A percentile compares a stretch with the other conserved stretches of the same genome.
Conservation (phyloP, 1,140 invertebrate species). For the Orius laevigatus region DNA sequence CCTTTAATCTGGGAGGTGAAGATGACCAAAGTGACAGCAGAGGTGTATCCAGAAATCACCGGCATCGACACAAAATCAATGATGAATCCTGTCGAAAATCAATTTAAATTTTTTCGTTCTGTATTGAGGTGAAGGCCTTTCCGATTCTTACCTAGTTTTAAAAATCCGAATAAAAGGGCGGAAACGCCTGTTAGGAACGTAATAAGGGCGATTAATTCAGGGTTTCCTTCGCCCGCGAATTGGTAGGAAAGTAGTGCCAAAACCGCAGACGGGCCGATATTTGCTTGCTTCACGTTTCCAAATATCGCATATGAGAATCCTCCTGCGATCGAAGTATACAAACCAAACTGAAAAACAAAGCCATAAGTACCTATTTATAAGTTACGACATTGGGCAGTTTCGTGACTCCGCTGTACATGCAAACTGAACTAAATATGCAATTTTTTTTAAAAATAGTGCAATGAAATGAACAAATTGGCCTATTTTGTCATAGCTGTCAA, state of each 20-base stretch:
- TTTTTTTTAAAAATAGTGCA: too few species aligned
- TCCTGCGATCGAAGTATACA: slow-evolving; percentile 52
- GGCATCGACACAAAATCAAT: slow-evolving; percentile 90
- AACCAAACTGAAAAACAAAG: slow-evolving; percentile 36
- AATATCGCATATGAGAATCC: slow-evolving; percentile 49
- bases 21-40: slow-evolving; percentile 84
- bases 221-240: slow-evolving; percentile 25
- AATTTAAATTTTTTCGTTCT: background rate
- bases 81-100: slow-evolving; percentile 66
- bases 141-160: slow-evolving; percentile 37
- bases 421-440: too few species aligned
- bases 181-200: slow-evolving; percentile 41
- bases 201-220: slow-evolving; percentile 36
- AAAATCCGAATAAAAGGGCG: slow-evolving; percentile 38
- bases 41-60: slow-evolving; percentile 85
- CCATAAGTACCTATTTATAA: too few species aligned
- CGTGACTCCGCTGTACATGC: too few species aligned
- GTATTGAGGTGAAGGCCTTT: too few species aligned
- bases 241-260: slow-evolving; percentile 36
- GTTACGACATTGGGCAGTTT: too few species aligned
- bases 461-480: too few species aligned
- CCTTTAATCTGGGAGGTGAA: slow-evolving; percentile 74
- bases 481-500: too few species aligned
- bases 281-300: slow-evolving; percentile 47
- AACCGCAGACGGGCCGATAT: slow-evolving; percentile 43